Evolutionary conservation across 2,888 invertebrate species (phyloP).

Genomic region (Seira ritae): DNA sequence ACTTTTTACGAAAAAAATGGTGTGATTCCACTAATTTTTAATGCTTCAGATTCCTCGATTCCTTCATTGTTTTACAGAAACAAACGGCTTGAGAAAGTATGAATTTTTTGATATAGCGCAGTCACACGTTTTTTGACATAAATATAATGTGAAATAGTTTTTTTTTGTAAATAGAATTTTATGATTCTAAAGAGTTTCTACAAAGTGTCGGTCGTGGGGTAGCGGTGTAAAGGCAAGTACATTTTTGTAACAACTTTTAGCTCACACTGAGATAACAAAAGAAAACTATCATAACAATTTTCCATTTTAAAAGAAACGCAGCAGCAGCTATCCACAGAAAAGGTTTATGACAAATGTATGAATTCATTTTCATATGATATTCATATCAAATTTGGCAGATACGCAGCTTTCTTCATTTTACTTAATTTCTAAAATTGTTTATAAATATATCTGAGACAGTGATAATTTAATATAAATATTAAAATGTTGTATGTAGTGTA

Average conservation of each 20-base stretch:
- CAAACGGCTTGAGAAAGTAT: background rate
- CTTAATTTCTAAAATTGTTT: no score
- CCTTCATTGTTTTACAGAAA: conserved; percentile 2
- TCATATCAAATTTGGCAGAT: no score
- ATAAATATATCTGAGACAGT: no score
- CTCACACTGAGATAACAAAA: background rate
- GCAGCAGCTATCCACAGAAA: no score
- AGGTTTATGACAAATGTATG: no score
- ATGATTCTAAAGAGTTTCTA: no score
- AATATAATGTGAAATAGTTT: background rate
- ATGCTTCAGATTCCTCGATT: background rate
- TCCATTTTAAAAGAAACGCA: no score
- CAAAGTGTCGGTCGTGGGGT: background rate
- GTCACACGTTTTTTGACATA: conserved; percentile 17
- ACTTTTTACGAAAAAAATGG: background rate
- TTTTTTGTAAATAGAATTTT: no score
- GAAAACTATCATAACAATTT: no score
- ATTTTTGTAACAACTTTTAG: conserved; percentile 9
- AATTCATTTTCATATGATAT: no score
- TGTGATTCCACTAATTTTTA: conserved; percentile 7
- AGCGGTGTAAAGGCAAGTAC: background rate
- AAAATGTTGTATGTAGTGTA: background rate
- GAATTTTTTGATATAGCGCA: background rate
- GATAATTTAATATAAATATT: background rate
- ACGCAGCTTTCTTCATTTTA: background rate